Evolutionary conservation across 2,888 invertebrate species (phyloP), one percentile per base, ranked within the genome.

Genomic region (Enchytraeus crypticus): DNA sequence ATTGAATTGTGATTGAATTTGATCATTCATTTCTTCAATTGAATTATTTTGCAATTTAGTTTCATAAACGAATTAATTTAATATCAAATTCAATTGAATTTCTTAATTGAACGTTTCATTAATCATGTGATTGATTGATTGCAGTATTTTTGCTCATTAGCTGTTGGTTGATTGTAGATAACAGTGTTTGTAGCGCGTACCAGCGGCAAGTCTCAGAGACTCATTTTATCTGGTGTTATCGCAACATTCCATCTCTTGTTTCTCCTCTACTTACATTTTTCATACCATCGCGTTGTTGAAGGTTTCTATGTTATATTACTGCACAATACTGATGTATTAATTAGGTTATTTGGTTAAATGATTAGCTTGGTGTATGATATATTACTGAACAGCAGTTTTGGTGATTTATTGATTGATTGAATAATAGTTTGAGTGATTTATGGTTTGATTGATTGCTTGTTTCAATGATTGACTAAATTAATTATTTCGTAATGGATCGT

Each of bases 211-310:
- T 71, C 73, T 18, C 78, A 80, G 69, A 72, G 75, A 53, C 63
- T 80, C 61, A 69, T 78, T 51, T 69, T 81, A 11, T 72, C 74
- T 59, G 70, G 71, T 4, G 63, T 70, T 18, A 70, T 80, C 0
- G 73, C 76, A 5, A 67, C 71, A 4, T 60, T 81, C 14, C 80
- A 81, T 66, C 71, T 81, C 27, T 64, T 78, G 8, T 80, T 81
- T 64, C 73, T 82, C 38, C 69, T 80, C n/a, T 82, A 81, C 69
- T 70, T 82, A 51, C 82, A 82, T 70, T 82, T 82, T 71, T 81
- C 81, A 14, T 82, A 81, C 71, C 81, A 81, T 68, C 74, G 78
- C 57, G 75, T 81, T 64, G 79, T 81, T 30, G 75, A 77, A 74
- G 77, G 77, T 76, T 11, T 11, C 11, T 38, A 18, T 38, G 38